Evolutionary conservation across 2,888 invertebrate species (phyloP).

Genomic region (Amiota minor): DNA sequence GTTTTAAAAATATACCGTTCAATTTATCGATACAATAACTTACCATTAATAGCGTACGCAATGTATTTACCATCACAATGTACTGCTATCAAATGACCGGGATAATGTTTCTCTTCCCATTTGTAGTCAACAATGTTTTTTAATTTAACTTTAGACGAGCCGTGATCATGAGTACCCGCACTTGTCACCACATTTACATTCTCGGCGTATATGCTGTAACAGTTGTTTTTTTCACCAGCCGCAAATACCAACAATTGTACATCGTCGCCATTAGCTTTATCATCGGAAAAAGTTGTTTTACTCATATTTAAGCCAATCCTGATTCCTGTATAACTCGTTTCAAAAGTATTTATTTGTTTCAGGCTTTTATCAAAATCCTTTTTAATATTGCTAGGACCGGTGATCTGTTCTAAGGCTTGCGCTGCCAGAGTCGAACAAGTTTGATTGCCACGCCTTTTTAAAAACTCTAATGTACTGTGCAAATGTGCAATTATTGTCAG

Average conservation of each 20-base stretch:
- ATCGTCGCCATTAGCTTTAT: slow-evolving; percentile 14
- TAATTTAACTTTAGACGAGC: slow-evolving; percentile 91
- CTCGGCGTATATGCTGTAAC: slow-evolving; percentile 68
- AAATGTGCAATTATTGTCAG: slow-evolving; percentile 63
- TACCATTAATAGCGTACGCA: slow-evolving; percentile 94
- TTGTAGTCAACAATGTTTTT: slow-evolving; percentile 92
- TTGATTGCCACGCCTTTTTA: slow-evolving; percentile 48
- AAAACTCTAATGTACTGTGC: slow-evolving; percentile 35
- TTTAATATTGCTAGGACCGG: not conserved
- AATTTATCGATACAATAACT: slow-evolving; percentile 37
- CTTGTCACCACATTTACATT: slow-evolving; percentile 83
- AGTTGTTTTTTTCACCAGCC: slow-evolving; percentile 66
- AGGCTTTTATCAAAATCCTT: not conserved
- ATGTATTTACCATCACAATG: slow-evolving; percentile 89
- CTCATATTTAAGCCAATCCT: slow-evolving; percentile 34
- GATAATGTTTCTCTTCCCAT: slow-evolving; percentile 92
- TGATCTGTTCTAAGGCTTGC: not conserved
- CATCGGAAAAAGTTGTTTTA: slow-evolving; percentile 38
- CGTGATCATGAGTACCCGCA: slow-evolving; percentile 83
- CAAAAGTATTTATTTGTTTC: not conserved
- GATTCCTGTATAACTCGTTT: not conserved
- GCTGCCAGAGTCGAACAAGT: not conserved
- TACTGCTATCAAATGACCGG: slow-evolving; percentile 90
- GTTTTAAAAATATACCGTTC: not conserved
- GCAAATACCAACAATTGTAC: slow-evolving; percentile 51